Evolutionary conservation across 2,113 vertebrate species (phyloP), one percentile per base, ranked within the genome.

Genomic region (Salvelinus sp.): DNA sequence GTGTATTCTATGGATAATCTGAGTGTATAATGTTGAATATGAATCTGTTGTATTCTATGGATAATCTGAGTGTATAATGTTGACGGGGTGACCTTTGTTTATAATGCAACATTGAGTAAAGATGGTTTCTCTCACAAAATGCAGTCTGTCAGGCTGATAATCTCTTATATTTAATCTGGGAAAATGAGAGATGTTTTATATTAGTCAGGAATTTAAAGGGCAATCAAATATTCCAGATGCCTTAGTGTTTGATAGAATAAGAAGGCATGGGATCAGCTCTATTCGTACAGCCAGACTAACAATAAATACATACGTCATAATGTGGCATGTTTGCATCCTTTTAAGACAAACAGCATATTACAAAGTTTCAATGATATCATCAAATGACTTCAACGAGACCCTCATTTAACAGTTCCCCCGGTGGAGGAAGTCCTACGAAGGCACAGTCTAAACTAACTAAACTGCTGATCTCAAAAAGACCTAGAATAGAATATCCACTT

Each of bases 341-440:
- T 18, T 16, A 47, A 20, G 38, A 69, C 30, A 69, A 69, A 69
- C 38, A 47, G 44, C 68, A 50, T 67, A 74, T 76, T 76, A 76
- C 71, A 28, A 64, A 79, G 22, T 13, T 14, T 14, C 60, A 25
- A 63, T 72, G 28, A 66, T 14, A 27, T 30, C 14, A 1, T 66
- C 9, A 28, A 25, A 13, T 74, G 76, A 83, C 73, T 75, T n/a
- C 72, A 79, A 81, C 80, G n/a, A 82, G 87, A 85, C 83, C 87
- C 85, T 88, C 86, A 83, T 81, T 77, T 77, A 72, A 86, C 85
- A 80, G 72, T 80, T 79, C 80, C 83, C 79, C 80, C 63, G 76
- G 66, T 38, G 47, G 77, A 88, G 83, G 84, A 88, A 54, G 83
- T 82, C 77, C 78, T 80, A 84, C 87, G 88, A 91, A 93, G 89